Evolutionary conservation across 2,797 vertebrate species (phyloP).

Genomic region (Tamandua tetradactyla): DNA sequence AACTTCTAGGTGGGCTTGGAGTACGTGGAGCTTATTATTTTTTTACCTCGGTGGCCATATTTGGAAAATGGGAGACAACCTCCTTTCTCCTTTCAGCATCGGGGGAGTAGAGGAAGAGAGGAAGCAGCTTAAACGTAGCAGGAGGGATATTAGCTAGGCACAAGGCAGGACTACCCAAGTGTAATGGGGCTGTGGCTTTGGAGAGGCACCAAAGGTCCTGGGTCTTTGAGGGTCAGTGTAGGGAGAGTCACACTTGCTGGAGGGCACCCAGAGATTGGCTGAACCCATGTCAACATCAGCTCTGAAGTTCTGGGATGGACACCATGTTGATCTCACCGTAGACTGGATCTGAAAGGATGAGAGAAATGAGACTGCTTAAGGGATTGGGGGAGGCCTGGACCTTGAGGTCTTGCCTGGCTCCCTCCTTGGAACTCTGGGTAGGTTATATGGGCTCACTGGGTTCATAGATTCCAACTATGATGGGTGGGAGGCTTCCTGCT

Average conservation of each 20-base stretch:
- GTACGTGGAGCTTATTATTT: neutral
- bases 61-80: neutral
- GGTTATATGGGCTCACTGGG: neutral
- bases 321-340: constrained; percentile 92
- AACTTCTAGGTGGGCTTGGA: neutral
- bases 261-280: constrained; percentile 92
- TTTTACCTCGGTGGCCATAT: neutral
- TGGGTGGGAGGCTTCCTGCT: neutral
- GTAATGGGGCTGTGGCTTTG: neutral
- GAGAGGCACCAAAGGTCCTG: neutral
- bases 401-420: neutral
- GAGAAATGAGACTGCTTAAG: neutral
- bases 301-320: constrained; percentile 91
- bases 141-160: neutral
- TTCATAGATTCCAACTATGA: neutral
- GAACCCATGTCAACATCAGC: constrained; percentile 94
- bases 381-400: neutral
- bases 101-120: neutral
- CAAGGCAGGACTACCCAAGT: neutral
- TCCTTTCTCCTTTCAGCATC: neutral
- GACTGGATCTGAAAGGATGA: constrained; percentile 87
- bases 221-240: constrained; percentile 91
- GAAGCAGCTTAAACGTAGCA: neutral
- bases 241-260: constrained; percentile 90
- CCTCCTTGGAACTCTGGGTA: neutral